Base-by-base conservation (phyloP, 2,113 vertebrate species). In the Herpetotheres cachinnans region DNA sequence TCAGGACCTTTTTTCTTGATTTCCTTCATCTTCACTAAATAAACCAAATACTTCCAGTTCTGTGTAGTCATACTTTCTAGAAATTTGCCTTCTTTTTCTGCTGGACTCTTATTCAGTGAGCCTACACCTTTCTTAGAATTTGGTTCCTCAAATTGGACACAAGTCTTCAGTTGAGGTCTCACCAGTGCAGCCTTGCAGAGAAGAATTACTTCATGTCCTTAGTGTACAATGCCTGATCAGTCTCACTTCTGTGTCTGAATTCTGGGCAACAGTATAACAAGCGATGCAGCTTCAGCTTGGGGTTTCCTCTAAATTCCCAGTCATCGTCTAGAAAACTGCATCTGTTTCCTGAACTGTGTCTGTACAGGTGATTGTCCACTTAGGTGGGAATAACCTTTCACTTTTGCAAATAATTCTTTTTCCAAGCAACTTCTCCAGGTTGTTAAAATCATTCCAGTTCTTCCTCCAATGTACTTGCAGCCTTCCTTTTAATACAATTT, bases 141-240 rank as follows among this genome's bases (percentile, higher is more conserved):
- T 5, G 0, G 2, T 78, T 89, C 40, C 55, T 89, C 36, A 73
- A 0, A n/a, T 0, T 62, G 25, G 34, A 30, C 25, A 14, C 30
- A 19, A 18, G 5, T 81, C 13, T 56, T 78, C 38, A 59, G n/a
- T 9, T 85, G 50, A 58, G 50, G 25, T 77, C 17, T 81, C 17
- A 11, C 49, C 12, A 40, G 40, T 1, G 0, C 24, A 84, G 34
- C 46, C 19, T 74, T 61, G 77, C 30, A 61, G 72, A 63, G 25
- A 27, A 66, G 34, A 77, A 36, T 72, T 61, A 18, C 34, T 70
- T 86, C 9, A 10, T 4, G 1, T 78, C 10, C 10, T 56, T 34
- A 29, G 19, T 6, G 6, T 56, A 13, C 42, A 29, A 1, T 46
- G 76, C n/a, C 9, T 80, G 86, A 30, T 66, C 21, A 18, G 4